Evolutionary conservation across 1,140 invertebrate genomes (phyloP).

Genomic region (Coenobita brevimanus): DNA sequence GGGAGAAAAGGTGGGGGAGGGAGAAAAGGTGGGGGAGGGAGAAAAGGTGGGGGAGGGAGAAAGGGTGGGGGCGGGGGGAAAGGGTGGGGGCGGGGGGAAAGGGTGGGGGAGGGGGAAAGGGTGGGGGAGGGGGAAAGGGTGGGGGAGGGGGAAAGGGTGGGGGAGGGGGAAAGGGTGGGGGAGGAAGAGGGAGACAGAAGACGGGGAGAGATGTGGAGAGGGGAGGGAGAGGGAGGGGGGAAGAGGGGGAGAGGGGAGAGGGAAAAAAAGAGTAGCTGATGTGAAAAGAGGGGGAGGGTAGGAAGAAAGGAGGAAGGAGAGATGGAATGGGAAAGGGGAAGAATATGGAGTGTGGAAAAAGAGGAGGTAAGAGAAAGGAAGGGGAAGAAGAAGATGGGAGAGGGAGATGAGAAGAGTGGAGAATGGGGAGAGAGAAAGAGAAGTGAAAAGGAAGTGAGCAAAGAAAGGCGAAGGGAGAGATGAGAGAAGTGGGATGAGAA

Average conservation of each 20-base stretch:
- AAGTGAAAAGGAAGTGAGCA: background rate
- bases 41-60: no score
- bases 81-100: background rate
- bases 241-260: background rate
- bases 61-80: no score
- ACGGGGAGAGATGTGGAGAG: background rate
- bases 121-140: background rate
- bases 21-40: no score
- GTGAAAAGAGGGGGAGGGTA: background rate
- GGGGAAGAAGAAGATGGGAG: background rate
- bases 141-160: background rate
- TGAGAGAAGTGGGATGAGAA: background rate
- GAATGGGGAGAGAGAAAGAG: background rate
- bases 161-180: background rate
- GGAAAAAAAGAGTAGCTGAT: background rate
- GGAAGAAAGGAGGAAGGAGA: background rate
- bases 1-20: no score
- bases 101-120: background rate
- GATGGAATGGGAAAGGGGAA: background rate
- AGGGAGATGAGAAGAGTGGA: background rate
- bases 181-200: background rate
- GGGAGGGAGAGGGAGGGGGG: background rate
- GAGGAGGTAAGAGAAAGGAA: background rate
- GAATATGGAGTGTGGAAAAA: background rate
- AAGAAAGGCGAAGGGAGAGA: background rate